Conservation (phyloP, 2,797 vertebrate species). For the Artibeus jamaicensis region DNA sequence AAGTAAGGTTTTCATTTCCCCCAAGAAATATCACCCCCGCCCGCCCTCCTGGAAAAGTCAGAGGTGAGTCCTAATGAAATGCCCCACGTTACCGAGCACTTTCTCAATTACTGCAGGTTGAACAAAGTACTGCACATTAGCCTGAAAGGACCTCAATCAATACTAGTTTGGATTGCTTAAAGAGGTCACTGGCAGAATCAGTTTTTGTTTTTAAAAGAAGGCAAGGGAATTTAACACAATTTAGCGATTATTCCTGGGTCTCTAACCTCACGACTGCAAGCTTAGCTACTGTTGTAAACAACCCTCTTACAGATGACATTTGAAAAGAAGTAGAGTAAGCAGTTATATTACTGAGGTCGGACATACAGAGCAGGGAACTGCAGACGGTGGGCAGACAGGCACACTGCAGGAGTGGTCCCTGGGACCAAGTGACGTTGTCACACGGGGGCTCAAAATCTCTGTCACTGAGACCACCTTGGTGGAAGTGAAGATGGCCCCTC, state of each 20-base stretch:
- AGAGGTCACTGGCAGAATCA: slow-evolving; percentile 50
- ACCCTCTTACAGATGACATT: slow-evolving; percentile 22
- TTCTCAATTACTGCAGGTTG: slow-evolving; percentile 33
- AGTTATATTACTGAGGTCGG: not conserved
- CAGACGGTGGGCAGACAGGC: not conserved
- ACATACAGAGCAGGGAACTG: not conserved
- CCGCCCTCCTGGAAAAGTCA: not conserved
- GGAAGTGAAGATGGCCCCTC: not conserved
- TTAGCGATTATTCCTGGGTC: slow-evolving; percentile 46
- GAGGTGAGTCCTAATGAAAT: slow-evolving; percentile 11
- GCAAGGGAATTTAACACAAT: slow-evolving; percentile 29
- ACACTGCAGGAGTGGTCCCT: not conserved
- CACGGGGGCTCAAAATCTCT: not conserved
- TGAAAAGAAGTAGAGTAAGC: slow-evolving; percentile 10
- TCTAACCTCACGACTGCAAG: slow-evolving; percentile 25
- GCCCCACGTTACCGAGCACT: not conserved
- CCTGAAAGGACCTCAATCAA: slow-evolving; percentile 50
- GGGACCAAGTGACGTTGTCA: not conserved
- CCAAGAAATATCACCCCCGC: not conserved
- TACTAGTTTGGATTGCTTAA: slow-evolving; percentile 48
- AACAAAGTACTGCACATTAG: slow-evolving; percentile 17
- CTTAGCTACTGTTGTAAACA: slow-evolving; percentile 22
- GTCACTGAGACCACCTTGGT: not conserved
- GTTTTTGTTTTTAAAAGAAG: not conserved
- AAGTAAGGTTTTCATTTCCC: not conserved